Conservation (phyloP, 2,113 vertebrate genomes). For the Oxyura jamaicensis region DNA sequence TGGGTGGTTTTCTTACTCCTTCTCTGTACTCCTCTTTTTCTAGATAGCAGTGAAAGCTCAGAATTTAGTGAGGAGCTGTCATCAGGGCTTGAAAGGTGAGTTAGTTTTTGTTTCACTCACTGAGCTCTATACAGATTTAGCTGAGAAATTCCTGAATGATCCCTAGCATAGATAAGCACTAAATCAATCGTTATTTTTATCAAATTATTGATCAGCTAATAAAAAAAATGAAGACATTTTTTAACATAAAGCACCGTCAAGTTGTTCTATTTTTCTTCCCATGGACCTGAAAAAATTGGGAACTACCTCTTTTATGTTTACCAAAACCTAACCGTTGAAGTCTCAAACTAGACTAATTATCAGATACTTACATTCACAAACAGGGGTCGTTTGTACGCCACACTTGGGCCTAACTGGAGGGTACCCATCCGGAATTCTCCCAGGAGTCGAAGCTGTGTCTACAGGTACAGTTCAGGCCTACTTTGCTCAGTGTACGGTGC, state of each 20-base stretch:
- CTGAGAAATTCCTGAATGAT: conserved; percentile 8
- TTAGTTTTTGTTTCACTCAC: conserved; percentile 56
- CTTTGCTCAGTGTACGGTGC: neutral
- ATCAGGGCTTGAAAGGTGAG: conserved; percentile 91
- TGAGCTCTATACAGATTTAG: conserved; percentile 27
- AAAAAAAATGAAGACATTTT: neutral
- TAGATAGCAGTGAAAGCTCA: conserved; percentile 96
- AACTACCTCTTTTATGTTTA: neutral
- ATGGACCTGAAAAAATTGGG: neutral
- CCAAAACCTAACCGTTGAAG: neutral
- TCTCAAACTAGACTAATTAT: conserved; percentile 17
- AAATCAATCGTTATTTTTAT: conserved; percentile 1
- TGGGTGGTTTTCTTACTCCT: conserved; percentile 61
- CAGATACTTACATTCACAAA: conserved; percentile 77
- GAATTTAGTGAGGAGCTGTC: conserved; percentile 92
- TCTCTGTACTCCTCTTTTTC: conserved; percentile 70
- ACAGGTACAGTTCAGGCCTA: conserved; percentile 84
- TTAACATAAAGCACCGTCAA: neutral
- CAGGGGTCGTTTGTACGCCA: conserved; percentile 95
- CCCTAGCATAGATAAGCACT: conserved; percentile 3
- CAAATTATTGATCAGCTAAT: conserved; percentile 8
- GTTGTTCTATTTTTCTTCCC: neutral
- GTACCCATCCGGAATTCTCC: conserved; percentile 90
- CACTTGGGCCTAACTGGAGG: conserved; percentile 95
- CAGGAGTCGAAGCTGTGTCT: conserved; percentile 88